phyloP scores from a whole-genome alignment of 2,113 vertebrate species.

The Leucosticte australis region DNA sequence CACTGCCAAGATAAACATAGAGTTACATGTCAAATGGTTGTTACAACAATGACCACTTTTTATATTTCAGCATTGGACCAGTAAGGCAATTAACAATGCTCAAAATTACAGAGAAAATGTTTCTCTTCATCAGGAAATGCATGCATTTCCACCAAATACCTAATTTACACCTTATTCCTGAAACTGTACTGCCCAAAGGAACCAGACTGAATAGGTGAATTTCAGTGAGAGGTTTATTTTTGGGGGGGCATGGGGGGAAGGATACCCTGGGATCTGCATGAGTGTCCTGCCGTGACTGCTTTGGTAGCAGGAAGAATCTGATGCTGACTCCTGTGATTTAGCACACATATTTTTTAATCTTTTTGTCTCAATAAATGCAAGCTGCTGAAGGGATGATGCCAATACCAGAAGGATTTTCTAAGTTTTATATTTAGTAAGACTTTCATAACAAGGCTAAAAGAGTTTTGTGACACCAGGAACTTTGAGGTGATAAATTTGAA shows the following conservation, averaged over 20 bases:
- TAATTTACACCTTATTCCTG: not conserved
- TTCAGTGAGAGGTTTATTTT: not conserved
- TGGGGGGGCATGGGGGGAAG: not conserved
- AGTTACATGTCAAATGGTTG: not conserved
- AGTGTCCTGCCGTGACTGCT: not conserved
- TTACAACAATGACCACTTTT: not conserved
- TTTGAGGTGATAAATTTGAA: not conserved
- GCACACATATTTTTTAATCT: not conserved
- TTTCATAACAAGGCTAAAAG: not conserved
- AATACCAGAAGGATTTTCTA: not conserved
- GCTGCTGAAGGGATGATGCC: not conserved
- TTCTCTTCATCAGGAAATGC: not conserved
- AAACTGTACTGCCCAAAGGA: not conserved
- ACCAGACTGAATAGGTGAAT: not conserved
- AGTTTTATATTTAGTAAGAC: not conserved
- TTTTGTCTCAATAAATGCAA: not conserved
- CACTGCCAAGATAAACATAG: not conserved
- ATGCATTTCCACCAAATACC: not conserved
- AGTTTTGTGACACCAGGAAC: not conserved
- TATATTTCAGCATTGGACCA: not conserved
- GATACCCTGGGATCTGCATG: not conserved
- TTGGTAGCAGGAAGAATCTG: not conserved
- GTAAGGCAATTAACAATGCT: not conserved
- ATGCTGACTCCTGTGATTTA: not conserved
- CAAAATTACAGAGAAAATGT: not conserved